Percentiles rank a stretch among this genome's conserved stretches.
Conservation (phyloP, 2,888 invertebrate species). For the Embidobia sp. region DNA sequence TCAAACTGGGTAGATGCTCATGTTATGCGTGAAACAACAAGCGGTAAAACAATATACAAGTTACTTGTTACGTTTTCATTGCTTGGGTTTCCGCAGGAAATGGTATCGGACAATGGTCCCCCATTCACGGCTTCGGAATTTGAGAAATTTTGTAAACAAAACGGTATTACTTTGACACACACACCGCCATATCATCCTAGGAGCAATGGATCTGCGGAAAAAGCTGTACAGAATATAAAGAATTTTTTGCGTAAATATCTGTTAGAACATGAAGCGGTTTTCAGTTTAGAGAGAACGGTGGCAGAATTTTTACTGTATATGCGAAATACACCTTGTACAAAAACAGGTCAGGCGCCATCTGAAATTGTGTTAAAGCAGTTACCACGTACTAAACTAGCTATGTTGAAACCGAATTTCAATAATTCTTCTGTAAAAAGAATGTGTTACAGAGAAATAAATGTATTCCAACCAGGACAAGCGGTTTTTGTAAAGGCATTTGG, state of each 20-base stretch:
- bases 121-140: conserved; percentile 34
- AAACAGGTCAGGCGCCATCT: conserved; percentile 42
- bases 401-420: conserved; percentile 39
- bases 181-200: conserved; percentile 65
- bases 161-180: conserved; percentile 56
- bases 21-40: conserved; percentile 39
- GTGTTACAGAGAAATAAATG: background rate
- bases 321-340: conserved; percentile 47
- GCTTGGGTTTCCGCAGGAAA: conserved; percentile 33
- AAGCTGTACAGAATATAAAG: conserved; percentile 59
- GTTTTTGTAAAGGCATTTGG: conserved; percentile 6
- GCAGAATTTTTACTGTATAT: conserved; percentile 36
- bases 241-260: background rate
- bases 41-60: conserved; percentile 24
- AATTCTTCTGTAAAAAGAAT: no score
- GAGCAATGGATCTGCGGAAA: conserved; percentile 64
- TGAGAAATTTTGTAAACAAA: conserved; percentile 21
- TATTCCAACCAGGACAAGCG: background rate
- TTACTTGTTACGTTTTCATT: conserved; percentile 48
- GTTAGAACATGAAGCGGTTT: background rate
- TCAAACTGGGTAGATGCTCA: conserved; percentile 79
- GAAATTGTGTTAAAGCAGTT: conserved; percentile 45
- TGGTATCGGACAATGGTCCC: conserved; percentile 37
- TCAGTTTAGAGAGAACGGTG: conserved; percentile 12
- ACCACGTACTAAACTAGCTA: conserved; percentile 34